Percentiles rank a stretch among this genome's conserved stretches.
Evolutionary conservation across 2,797 vertebrate species (phyloP).

Genomic region (Bovichtus variegatus): DNA sequence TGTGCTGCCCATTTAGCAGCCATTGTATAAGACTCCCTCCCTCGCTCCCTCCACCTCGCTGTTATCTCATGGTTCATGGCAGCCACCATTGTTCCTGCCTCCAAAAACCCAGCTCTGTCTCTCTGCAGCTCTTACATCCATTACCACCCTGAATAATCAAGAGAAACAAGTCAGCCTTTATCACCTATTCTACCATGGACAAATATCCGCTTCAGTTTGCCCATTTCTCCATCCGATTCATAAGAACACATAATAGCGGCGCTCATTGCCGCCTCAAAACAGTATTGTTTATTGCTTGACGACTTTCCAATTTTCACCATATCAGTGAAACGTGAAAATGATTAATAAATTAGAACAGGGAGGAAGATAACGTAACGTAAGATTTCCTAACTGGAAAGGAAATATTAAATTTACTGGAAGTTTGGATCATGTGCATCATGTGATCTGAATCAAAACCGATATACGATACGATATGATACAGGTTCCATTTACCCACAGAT

Average conservation of each 20-base stretch:
- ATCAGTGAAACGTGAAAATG: conserved; percentile 5
- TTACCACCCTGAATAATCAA: conserved; percentile 21
- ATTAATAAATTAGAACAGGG: not conserved
- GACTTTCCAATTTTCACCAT: not conserved
- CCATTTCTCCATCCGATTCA: conserved; percentile 2
- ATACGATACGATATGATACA: too few relatives aligned
- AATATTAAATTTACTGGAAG: not conserved
- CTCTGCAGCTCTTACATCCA: conserved; percentile 23
- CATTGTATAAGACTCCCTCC: conserved; percentile 2
- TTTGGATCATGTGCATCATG: not conserved
- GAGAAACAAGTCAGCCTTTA: conserved; percentile 4
- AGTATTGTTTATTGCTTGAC: not conserved
- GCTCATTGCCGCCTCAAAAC: not conserved
- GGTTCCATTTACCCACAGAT: too few relatives aligned
- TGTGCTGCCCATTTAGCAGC: conserved; percentile 48
- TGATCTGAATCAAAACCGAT: conserved; percentile 3
- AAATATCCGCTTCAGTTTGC: not conserved
- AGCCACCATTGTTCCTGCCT: conserved; percentile 26
- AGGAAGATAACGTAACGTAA: not conserved
- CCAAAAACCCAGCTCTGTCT: conserved; percentile 24
- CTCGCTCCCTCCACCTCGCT: not conserved
- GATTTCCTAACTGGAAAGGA: not conserved
- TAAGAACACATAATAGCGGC: not conserved
- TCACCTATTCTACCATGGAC: not conserved
- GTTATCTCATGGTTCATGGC: conserved; percentile 43